These are phyloP conservation scores for Melikaiella ostensackeni DNA, from an alignment of 2,888 invertebrate species.

Conservation along the genomic window DNA sequence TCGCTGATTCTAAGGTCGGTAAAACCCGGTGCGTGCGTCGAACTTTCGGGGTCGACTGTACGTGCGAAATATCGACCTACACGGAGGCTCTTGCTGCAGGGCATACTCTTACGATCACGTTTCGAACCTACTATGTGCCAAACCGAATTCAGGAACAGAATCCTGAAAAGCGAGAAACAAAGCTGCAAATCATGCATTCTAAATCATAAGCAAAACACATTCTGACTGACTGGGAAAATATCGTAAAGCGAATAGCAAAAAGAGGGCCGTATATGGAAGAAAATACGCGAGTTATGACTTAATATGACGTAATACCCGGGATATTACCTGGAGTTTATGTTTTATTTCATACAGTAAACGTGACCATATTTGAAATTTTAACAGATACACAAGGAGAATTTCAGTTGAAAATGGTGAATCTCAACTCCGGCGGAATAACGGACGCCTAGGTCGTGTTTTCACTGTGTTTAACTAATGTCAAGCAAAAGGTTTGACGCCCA, in stretches of 20 bases:
- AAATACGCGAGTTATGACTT: constrained; percentile 20
- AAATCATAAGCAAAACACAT: not conserved
- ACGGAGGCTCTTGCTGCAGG: constrained; percentile 26
- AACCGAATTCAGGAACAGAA: not conserved
- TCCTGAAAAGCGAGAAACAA: not conserved
- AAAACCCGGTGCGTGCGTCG: constrained; percentile 52
- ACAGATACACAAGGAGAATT: not conserved
- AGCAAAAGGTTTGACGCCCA: too few relatives aligned
- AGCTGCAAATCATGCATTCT: not conserved
- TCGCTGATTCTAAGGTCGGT: constrained; percentile 31
- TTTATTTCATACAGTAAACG: constrained; percentile 20
- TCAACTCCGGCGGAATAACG: too few relatives aligned
- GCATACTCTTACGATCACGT: constrained; percentile 34
- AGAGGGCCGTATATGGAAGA: not conserved
- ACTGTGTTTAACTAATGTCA: too few relatives aligned
- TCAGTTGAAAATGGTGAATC: not conserved
- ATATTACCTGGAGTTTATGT: constrained; percentile 24
- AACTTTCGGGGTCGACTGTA: constrained; percentile 56
- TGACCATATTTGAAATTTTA: constrained; percentile 1
- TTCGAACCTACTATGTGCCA: constrained; percentile 21
- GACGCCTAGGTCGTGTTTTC: too few relatives aligned
- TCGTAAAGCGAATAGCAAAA: not conserved
- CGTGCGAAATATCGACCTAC: constrained; percentile 60
- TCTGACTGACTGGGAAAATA: not conserved
- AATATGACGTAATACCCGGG: constrained; percentile 9